Evolutionary conservation across 2,888 invertebrate genomes (phyloP).

Genomic region (Leptopilina myrica): DNA sequence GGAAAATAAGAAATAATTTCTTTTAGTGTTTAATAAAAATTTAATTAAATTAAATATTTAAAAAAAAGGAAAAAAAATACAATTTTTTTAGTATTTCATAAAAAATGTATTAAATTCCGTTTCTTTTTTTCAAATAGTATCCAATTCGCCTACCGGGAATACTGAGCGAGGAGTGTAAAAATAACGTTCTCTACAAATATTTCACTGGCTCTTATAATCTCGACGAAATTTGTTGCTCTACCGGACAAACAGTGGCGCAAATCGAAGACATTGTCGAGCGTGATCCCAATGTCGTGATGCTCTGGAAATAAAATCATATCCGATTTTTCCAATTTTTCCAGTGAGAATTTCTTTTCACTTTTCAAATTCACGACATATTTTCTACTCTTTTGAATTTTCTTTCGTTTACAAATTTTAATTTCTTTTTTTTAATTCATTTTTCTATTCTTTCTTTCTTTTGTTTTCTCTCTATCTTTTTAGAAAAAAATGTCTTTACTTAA

Average conservation of each 20-base stretch:
- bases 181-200: constrained; percentile 78
- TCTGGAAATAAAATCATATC: constrained; percentile 82
- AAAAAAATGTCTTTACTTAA: no score
- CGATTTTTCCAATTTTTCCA: background rate
- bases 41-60: no score
- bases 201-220: constrained; percentile 89
- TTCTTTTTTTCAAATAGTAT: constrained; percentile 64
- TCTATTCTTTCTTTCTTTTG: no score
- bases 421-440: no score
- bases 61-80: background rate
- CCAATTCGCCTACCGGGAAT: constrained; percentile 70
- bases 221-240: constrained; percentile 94
- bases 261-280: constrained; percentile 90
- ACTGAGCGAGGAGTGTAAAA: constrained; percentile 66
- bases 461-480: no score
- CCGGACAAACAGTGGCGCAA: constrained; percentile 85
- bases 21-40: no score
- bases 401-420: no score
- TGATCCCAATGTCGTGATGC: constrained; percentile 88
- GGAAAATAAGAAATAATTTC: no score
- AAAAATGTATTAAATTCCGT: background rate
- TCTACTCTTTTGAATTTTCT: no score
- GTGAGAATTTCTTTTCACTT: background rate
- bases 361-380: background rate
- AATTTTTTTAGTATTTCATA: background rate